Base-by-base conservation (phyloP, 2,888 invertebrate species). In the Stegophylla sp. region DNA sequence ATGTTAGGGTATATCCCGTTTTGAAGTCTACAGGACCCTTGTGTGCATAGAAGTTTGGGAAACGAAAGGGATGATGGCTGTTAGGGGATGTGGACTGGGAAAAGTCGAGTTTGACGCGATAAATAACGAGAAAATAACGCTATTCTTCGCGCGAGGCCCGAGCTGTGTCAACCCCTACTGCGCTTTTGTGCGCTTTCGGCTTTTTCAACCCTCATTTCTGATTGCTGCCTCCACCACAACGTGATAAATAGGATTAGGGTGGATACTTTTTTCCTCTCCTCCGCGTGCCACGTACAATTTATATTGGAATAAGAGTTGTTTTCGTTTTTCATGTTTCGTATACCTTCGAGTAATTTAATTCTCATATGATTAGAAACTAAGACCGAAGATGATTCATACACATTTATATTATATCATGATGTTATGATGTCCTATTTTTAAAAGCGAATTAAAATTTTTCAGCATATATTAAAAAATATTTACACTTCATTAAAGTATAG, bases 51-150 rank as follows among this genome's bases (percentile, higher is more conserved):
- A 45, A 28, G 43, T 45, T 41, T 20, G 56, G 77, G 59, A 45
- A 7, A 77, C 69, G 77, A 69, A 69, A 69, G 59, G 76, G 77
- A 67, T 64, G 77, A 51, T 26, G 76, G 23, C 26, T 26, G 45
- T 61, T 61, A 17, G 69, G 34, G 17, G 23, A 20, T n/a, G 48
- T 28, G 20, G 61, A 17, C 67, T 34, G 69, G 77, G 45, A 69
- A 77, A 79, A 79, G 79, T 79, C 79, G 79, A 79, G 79, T 79
- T 69, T 71, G 79, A 71, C 79, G 79, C 79, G 79, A 71, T 79
- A 79, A 79, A 79, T 79, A 79, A 79, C 79, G 79, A 79, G 79
- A 79, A 79, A 79, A 79, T 79, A 79, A 79, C 79, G 69, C 79
- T 71, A 79, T 79, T 79, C 79, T 79, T 79, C 48, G 61, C 41